Evolutionary conservation across 1,140 invertebrate species (phyloP), one percentile per base, ranked within the genome.

Genomic region (Pantala flavescens): DNA sequence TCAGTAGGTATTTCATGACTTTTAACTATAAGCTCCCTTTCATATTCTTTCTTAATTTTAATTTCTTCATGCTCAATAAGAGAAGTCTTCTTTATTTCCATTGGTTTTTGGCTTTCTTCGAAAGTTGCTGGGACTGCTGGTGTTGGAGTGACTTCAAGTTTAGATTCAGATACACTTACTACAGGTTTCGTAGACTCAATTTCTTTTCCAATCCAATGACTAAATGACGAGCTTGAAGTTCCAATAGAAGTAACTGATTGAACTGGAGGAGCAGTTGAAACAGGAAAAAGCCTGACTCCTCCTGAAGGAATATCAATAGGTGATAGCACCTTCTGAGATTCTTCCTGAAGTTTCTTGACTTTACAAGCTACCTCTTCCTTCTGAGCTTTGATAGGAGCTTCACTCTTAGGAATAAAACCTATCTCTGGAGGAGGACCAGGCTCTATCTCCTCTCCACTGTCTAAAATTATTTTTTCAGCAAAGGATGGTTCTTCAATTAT

Each of bases 391-490:
- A 80, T 74, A 14, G 82, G 82, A 19, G 84, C 84, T 76, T 79
- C 78, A 12, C 79, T 76, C 78, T 88, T 89, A 2, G 89, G 86
- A 36, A 86, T 86, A 76, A 85, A 91, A 49, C 87, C 87, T 23
- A 91, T 89, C 82, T 91, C 88, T n/a, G 90, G 89, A 12, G 90
- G 89, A 24, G 90, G 87, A 80, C 90, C 90, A 0, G 90, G 90
- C 74, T 87, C n/a, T 5, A 71, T 24, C 43, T 55, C 72, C 19
- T 70, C 24, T 76, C 16, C 24, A 23, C 63, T 36, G 2, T 73
- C 23, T 23, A 63, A 19, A 24, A 7, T 23, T 42, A 23, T 11
- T 7, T 73, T 21, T 70, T 72, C 74, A 70, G 16, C 71, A 16
- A 70, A 43, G 12, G 55, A n/a, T 73, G 74, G 70, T 70, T 76